phyloP scores from a whole-genome alignment of 2,113 vertebrate species.

The Rhinopomastus cyanomelas region DNA sequence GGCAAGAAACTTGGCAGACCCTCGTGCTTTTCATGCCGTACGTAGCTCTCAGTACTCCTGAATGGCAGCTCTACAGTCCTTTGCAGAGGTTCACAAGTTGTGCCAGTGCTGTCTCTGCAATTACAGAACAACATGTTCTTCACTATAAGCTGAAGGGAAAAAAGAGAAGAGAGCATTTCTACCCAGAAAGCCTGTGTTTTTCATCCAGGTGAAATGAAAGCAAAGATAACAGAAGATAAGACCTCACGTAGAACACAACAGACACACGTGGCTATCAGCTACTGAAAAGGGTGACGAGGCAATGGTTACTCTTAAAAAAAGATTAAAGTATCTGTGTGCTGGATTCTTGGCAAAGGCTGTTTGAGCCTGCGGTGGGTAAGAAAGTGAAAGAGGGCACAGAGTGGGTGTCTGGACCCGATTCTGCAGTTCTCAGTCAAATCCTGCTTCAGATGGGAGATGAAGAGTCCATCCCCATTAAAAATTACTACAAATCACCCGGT shows the following conservation, averaged over 20 bases:
- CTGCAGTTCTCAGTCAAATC: not conserved
- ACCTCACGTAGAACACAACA: not conserved
- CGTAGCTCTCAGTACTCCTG: constrained; percentile 24
- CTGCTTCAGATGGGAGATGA: constrained; percentile 8
- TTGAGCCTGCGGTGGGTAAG: not conserved
- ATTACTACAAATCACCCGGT: constrained; percentile 67
- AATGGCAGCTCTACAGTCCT: constrained; percentile 34
- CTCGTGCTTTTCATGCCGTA: constrained; percentile 21
- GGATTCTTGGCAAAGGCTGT: not conserved
- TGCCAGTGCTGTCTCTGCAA: constrained; percentile 30
- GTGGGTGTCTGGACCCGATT: not conserved
- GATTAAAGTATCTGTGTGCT: not conserved
- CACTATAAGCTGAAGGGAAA: not conserved
- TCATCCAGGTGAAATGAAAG: not conserved
- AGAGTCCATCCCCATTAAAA: constrained; percentile 58
- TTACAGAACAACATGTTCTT: not conserved
- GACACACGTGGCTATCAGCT: not conserved
- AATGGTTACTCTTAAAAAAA: not conserved
- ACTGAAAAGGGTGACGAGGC: not conserved
- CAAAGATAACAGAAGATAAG: not conserved
- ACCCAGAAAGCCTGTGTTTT: constrained; percentile 17
- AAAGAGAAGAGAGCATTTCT: not conserved
- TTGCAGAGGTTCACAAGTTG: constrained; percentile 38
- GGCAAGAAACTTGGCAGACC: constrained; percentile 55
- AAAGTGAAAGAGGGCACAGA: not conserved